Evolutionary conservation across 2,113 vertebrate genomes (phyloP).

Genomic region (Galemys pyrenaicus): DNA sequence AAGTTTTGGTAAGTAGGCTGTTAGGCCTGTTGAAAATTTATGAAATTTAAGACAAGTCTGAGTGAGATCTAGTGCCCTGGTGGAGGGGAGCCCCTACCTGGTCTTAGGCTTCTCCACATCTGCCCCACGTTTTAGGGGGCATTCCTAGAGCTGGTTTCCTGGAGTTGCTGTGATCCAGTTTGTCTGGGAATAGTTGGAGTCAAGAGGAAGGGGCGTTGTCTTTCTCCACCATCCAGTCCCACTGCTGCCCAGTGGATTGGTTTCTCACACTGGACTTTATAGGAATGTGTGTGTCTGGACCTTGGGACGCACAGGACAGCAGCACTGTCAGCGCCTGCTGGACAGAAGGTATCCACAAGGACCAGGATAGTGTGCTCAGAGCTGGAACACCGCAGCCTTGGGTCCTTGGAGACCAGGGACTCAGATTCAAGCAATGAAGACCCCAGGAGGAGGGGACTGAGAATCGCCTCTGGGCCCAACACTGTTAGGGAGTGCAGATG

Average conservation of each 20-base stretch:
- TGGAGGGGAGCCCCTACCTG: no score
- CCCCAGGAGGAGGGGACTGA: not conserved
- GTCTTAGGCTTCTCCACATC: not conserved
- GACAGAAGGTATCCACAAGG: not conserved
- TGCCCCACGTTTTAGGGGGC: fast-evolving
- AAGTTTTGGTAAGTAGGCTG: not conserved
- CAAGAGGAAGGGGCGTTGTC: fast-evolving
- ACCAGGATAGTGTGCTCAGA: not conserved
- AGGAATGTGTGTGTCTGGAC: not conserved
- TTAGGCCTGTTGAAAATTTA: not conserved
- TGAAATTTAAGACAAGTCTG: not conserved
- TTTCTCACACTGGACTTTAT: not conserved
- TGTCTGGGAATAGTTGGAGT: not conserved
- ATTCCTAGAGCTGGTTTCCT: not conserved
- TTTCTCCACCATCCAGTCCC: not conserved
- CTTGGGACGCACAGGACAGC: not conserved
- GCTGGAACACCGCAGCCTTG: not conserved
- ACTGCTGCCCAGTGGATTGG: not conserved
- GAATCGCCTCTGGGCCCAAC: fast-evolving
- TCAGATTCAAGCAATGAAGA: not conserved
- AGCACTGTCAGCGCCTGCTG: no score
- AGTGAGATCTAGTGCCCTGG: not conserved
- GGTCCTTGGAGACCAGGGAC: not conserved
- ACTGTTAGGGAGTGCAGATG: not conserved
- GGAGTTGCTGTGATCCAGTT: not conserved